Conservation (phyloP, 2,113 vertebrate genomes). For the Eclectus roratus region DNA sequence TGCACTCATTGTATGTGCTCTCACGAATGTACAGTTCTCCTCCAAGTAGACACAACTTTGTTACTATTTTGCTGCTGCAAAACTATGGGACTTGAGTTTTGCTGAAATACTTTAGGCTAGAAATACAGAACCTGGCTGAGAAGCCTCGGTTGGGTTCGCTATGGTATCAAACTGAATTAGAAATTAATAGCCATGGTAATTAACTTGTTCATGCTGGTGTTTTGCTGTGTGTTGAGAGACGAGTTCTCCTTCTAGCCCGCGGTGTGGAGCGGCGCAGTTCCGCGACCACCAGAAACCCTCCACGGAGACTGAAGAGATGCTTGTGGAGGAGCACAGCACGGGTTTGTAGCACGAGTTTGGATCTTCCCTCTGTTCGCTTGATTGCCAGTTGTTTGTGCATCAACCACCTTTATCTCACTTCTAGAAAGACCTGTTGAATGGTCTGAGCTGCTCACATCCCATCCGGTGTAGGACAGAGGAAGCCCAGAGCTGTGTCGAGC, state of each 20-base stretch:
- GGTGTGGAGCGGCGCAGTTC: background rate
- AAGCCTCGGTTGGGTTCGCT: background rate
- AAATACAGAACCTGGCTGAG: background rate
- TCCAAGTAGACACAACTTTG: slow-evolving; percentile 29
- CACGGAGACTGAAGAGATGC: background rate
- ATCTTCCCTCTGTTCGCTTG: background rate
- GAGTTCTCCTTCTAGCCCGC: background rate
- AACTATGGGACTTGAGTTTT: slow-evolving; percentile 53
- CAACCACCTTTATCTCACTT: background rate
- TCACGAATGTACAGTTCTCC: slow-evolving; percentile 23
- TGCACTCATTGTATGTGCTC: slow-evolving; percentile 43
- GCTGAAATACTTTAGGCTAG: slow-evolving; percentile 48
- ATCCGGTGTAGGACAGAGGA: background rate
- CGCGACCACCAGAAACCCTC: background rate
- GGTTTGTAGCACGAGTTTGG: background rate
- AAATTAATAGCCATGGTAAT: slow-evolving; percentile 64
- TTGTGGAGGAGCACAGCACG: background rate
- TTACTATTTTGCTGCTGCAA: slow-evolving; percentile 59
- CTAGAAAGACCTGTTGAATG: background rate
- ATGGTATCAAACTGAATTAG: slow-evolving; percentile 17
- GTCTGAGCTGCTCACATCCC: slow-evolving; percentile 5
- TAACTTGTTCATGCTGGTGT: background rate
- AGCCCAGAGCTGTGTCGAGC: background rate
- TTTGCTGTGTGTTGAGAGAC: background rate
- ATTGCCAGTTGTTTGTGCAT: background rate